Conservation (phyloP, 2,113 vertebrate genomes). For the Rhabdornis inornatus region DNA sequence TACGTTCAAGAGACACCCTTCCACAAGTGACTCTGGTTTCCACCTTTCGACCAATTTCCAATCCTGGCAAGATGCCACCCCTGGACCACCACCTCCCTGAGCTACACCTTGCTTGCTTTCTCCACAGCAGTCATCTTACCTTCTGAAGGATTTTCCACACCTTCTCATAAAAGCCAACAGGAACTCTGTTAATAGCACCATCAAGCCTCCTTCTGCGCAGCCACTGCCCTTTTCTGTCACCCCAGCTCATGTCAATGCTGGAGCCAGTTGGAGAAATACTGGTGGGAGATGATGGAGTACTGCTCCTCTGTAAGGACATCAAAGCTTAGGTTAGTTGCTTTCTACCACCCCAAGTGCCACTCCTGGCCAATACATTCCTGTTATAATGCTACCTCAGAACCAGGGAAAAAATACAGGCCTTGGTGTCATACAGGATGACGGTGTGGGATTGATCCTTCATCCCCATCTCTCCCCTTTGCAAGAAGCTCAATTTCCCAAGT, state of each 20-base stretch:
- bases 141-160: constrained; percentile 98
- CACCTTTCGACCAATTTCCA: background rate
- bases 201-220: constrained; percentile 91
- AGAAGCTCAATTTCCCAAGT: background rate
- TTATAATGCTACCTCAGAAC: background rate
- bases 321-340: background rate
- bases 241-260: constrained; percentile 78
- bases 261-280: constrained; percentile 79
- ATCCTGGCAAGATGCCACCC: background rate
- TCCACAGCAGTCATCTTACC: constrained; percentile 46
- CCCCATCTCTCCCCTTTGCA: background rate
- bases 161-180: constrained; percentile 95
- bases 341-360: background rate
- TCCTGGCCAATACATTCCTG: background rate
- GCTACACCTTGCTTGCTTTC: background rate
- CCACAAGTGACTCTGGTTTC: background rate
- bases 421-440: background rate
- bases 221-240: constrained; percentile 94
- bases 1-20: background rate
- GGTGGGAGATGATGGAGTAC: constrained; percentile 91
- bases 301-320: constrained; percentile 80
- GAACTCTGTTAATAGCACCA: constrained; percentile 97
- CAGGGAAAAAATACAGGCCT: background rate
- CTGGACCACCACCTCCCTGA: background rate
- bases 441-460: background rate